Percentiles rank a stretch among this genome's conserved stretches.
phyloP scores from a whole-genome alignment of 2,888 invertebrate species.

The Aleiodes alternator region DNA sequence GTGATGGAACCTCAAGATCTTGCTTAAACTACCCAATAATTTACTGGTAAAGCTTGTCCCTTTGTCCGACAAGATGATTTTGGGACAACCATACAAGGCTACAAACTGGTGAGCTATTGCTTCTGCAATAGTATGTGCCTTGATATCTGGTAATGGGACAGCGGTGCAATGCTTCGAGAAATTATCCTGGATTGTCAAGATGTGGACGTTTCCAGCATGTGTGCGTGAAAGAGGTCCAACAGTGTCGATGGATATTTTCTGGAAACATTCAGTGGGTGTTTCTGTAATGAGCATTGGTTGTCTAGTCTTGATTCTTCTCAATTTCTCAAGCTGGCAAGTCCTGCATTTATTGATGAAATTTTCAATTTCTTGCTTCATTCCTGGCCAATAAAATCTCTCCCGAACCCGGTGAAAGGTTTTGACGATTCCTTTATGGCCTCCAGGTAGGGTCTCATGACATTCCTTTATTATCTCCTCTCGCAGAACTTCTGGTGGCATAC shows the following conservation, averaged over 20 bases:
- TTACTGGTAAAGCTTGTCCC: constrained; percentile 28
- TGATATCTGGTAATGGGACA: no score
- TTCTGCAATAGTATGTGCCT: constrained; percentile 1
- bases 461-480: not conserved
- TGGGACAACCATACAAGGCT: constrained; percentile 34
- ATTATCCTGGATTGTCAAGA: no score
- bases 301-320: constrained; percentile 28
- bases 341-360: not conserved
- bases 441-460: not conserved
- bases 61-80: constrained; percentile 25
- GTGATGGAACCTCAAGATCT: no score
- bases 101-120: constrained; percentile 33
- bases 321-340: not conserved
- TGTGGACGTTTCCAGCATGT: no score
- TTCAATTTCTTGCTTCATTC: no score
- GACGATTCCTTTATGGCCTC: not conserved
- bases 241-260: constrained; percentile 48
- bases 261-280: not conserved
- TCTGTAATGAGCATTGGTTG: not conserved
- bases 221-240: constrained; percentile 54
- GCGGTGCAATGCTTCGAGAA: no score
- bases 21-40: not conserved
- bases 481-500: not conserved
- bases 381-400: no score
- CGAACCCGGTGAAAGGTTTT: not conserved